A percentile compares a stretch with the other conserved stretches of the same genome.
These are phyloP conservation scores for Epistrophe eligans DNA, from an alignment of 2,888 invertebrate species.

Conservation along the genomic window DNA sequence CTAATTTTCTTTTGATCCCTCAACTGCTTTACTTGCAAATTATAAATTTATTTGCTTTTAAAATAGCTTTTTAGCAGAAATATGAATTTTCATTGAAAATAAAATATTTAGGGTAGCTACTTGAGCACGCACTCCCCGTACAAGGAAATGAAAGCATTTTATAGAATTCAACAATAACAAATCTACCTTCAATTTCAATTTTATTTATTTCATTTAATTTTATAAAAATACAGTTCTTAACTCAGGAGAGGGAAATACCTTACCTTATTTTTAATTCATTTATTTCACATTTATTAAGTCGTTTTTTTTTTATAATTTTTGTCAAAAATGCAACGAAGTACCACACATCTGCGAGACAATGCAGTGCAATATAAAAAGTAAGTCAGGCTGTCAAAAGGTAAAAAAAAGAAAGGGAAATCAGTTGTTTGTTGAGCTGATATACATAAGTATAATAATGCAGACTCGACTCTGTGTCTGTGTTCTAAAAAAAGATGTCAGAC, in stretches of 20 bases:
- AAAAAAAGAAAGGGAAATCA: neutral
- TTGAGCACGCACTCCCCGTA: neutral
- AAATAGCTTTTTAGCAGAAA: no score
- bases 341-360: neutral
- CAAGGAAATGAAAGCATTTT: no score
- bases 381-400: neutral
- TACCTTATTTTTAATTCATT: conserved; percentile 4
- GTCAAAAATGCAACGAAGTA: neutral
- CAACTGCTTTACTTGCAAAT: neutral
- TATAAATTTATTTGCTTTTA: conserved; percentile 3
- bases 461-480: no score
- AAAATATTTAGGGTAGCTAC: neutral
- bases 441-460: neutral
- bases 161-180: no score
- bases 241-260: neutral
- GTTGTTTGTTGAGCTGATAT: neutral
- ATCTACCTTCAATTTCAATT: neutral
- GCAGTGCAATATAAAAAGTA: neutral
- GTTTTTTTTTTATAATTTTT: neutral
- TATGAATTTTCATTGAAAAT: conserved; percentile 26
- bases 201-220: conserved; percentile 5
- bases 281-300: conserved; percentile 1
- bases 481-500: neutral
- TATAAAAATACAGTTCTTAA: neutral
- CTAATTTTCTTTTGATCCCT: neutral